Percentiles rank a stretch among this genome's conserved stretches.
phyloP scores from a whole-genome alignment of 2,888 invertebrate genomes.

The Drosophila basisetae region DNA sequence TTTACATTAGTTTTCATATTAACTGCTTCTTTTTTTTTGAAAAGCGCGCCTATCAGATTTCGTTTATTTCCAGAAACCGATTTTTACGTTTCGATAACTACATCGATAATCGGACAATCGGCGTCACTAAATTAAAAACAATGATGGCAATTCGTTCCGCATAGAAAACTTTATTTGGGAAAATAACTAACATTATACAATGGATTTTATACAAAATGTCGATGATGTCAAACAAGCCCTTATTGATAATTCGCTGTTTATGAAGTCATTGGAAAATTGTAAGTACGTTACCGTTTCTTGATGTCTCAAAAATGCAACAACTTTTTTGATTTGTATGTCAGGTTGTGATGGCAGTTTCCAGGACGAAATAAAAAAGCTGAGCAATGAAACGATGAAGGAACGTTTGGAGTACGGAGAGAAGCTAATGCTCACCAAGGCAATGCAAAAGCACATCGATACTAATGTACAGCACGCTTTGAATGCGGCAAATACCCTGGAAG shows the following conservation, averaged over 20 bases:
- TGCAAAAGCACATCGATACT: not conserved
- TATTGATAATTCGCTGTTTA: not conserved
- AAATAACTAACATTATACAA: not conserved
- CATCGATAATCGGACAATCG: not conserved
- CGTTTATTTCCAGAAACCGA: not conserved
- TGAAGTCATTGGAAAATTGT: conserved; percentile 10
- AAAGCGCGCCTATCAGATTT: not conserved
- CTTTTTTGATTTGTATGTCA: not conserved
- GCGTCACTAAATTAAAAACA: not conserved
- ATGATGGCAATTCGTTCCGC: not conserved
- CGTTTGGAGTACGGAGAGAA: conserved; percentile 1
- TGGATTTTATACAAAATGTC: not conserved
- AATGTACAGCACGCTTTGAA: not conserved
- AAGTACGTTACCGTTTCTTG: not conserved
- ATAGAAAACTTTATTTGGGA: not conserved
- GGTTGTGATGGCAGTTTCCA: not conserved
- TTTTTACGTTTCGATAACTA: not conserved
- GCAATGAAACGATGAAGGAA: not conserved
- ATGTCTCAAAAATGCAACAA: not conserved
- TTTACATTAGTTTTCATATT: not conserved
- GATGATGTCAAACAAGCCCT: conserved; percentile 3
- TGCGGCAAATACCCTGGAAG: conserved; percentile 3
- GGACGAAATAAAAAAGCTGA: not conserved
- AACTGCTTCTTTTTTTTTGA: not conserved
- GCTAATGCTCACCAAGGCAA: not conserved